A percentile compares a stretch with the other conserved stretches of the same genome.
phyloP scores from a whole-genome alignment of 1,140 invertebrate species.

The Listronotus oregonensis region DNA sequence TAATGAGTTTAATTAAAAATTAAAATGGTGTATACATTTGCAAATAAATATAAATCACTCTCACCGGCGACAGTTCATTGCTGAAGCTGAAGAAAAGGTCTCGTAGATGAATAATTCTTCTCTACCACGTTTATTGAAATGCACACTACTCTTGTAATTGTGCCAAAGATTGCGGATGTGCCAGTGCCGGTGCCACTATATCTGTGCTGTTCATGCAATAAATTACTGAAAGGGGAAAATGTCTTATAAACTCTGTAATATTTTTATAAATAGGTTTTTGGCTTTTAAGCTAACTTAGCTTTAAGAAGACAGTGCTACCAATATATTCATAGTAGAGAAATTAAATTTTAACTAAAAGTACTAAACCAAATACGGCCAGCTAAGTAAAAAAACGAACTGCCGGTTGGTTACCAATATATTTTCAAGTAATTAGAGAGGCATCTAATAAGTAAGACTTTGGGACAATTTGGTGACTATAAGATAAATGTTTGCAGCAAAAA shows the following conservation, averaged over 20 bases:
- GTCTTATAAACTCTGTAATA: slow-evolving; percentile 4
- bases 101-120: slow-evolving; percentile 50
- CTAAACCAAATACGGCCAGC: too few species aligned
- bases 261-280: background rate
- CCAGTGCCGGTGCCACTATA: slow-evolving; percentile 45
- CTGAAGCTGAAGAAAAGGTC: slow-evolving; percentile 50
- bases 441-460: too few species aligned
- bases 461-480: too few species aligned
- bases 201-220: slow-evolving; percentile 51
- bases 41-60: slow-evolving; percentile 39
- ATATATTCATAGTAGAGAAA: too few species aligned
- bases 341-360: too few species aligned
- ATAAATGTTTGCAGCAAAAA: too few species aligned
- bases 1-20: background rate
- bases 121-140: slow-evolving; percentile 54
- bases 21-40: slow-evolving; percentile 32
- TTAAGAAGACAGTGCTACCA: too few species aligned
- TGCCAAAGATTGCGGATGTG: slow-evolving; percentile 50
- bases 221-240: slow-evolving; percentile 43
- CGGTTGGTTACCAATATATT: too few species aligned
- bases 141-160: slow-evolving; percentile 50
- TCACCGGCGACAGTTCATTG: slow-evolving; percentile 52
- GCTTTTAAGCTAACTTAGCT: too few species aligned
- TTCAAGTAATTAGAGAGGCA: too few species aligned
- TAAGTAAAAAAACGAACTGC: too few species aligned